Evolutionary conservation across 2,797 vertebrate species (phyloP).

Genomic region (Sebastes variabilis): DNA sequence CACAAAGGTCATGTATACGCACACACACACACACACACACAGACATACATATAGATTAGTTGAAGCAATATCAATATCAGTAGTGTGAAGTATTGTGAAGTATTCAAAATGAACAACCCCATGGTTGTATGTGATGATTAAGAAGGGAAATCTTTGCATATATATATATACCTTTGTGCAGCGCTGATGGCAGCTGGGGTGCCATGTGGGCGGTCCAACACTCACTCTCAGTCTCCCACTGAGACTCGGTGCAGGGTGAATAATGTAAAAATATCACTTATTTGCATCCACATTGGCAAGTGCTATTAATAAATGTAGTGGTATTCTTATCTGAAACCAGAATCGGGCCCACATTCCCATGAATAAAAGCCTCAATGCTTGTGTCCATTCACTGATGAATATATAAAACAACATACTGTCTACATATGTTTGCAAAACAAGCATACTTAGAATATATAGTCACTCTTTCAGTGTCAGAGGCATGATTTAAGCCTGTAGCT

Average conservation of each 20-base stretch:
- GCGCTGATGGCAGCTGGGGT: slow-evolving; percentile 28
- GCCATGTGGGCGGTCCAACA: slow-evolving; percentile 42
- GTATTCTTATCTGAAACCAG: slow-evolving; percentile 7
- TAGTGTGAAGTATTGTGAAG: not conserved
- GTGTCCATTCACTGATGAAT: slow-evolving; percentile 1
- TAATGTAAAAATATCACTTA: slow-evolving; percentile 59
- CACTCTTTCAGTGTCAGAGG: not conserved
- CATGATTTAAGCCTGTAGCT: slow-evolving; percentile 9
- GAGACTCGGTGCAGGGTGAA: slow-evolving; percentile 45
- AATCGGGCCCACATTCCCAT: not conserved
- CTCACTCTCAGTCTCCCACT: slow-evolving; percentile 51
- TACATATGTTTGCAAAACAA: not conserved
- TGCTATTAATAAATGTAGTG: slow-evolving; percentile 45
- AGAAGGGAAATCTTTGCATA: slow-evolving; percentile 11
- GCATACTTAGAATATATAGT: not conserved
- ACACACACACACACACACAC: not conserved
- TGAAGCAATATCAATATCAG: not conserved
- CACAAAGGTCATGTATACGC: not conserved
- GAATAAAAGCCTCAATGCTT: not conserved
- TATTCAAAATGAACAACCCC: not conserved
- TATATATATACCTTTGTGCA: slow-evolving; percentile 26
- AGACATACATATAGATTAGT: not conserved
- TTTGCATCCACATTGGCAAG: slow-evolving; percentile 50
- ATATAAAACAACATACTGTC: not conserved
- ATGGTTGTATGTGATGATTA: slow-evolving; percentile 6